Evolutionary conservation across 2,113 vertebrate species (phyloP), one percentile per base, ranked within the genome.

Genomic region (Ammodramus savannarum): DNA sequence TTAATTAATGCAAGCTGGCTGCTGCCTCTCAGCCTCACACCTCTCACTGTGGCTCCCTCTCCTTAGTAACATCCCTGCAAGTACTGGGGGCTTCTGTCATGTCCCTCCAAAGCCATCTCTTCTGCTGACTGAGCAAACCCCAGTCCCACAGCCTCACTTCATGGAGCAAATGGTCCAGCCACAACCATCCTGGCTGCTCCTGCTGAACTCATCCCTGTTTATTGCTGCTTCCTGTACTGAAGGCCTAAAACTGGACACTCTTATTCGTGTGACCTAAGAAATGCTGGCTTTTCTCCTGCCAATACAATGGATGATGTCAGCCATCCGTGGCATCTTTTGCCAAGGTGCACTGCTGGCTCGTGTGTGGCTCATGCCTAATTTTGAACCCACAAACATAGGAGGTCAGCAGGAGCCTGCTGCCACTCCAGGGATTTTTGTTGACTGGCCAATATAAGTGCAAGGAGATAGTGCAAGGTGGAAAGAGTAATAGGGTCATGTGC

Each of bases 21-120:
- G 20, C 27, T 83, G 36, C 26, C 11, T 73, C 58, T 73, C 49
- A 80, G 48, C 6, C 49, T 84, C 29, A 16, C 31, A 62, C 29
- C 23, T 55, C 1, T 0, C 22, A 55, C 19, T 0, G 0, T 43
- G 36, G 31, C 11, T 92, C 20, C 32, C 25, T 55, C 29, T 77
- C 16, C 44, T 73, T 39, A 23, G 32, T 73, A 11, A 46, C 44
- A 57, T 23, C 11, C 16, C 31, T n/a, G 9, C 29, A 61, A 41
- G 4, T 48, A 44, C 16, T 3, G 5, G 8, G 8, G 7, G 14
- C 13, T 86, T 27, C 44, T 82, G 21, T 36, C 8, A 29, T 41
- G 21, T 69, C 8, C 21, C 21, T 46, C 7, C 31, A n/a, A 25
- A 74, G 6, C 11, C 31, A 16, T 38, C 11, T 68, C 25, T 73